phyloP scores from a whole-genome alignment of 1,140 invertebrate genomes.

The Rhagoletis pomonella region DNA sequence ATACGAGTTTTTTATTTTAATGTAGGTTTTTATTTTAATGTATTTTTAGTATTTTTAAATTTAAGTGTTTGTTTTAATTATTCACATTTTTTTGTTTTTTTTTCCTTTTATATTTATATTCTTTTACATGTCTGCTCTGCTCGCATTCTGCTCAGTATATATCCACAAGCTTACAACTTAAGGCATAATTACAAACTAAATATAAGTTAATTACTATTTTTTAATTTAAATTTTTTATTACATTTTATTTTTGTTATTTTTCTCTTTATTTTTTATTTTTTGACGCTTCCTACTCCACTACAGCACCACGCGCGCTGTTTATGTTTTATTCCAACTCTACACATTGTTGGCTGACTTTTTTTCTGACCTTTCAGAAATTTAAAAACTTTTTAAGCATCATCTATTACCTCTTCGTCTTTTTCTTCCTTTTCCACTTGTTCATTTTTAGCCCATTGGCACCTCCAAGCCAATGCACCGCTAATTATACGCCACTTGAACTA shows the following conservation, averaged over 20 bases:
- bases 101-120: constrained; percentile 25
- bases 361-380: background rate
- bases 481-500: background rate
- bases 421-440: background rate
- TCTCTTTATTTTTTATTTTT: background rate
- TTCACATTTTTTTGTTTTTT: constrained; percentile 25
- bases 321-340: background rate
- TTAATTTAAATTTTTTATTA: background rate
- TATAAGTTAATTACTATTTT: constrained; percentile 41
- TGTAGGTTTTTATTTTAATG: constrained; percentile 14
- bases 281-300: background rate
- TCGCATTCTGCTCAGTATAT: background rate
- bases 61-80: background rate
- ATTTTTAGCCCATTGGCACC: background rate
- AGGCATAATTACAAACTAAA: constrained; percentile 45
- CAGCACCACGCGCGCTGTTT: background rate
- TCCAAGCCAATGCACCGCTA: background rate
- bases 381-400: background rate
- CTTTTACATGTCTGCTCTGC: constrained; percentile 10
- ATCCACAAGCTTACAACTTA: constrained; percentile 35
- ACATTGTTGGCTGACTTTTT: background rate
- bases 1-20: constrained; percentile 7
- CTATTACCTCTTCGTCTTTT: background rate
- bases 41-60: constrained; percentile 15
- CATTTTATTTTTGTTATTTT: background rate